phyloP scores from a whole-genome alignment of 1,140 invertebrate species.

The Trichonephila inaurata region DNA sequence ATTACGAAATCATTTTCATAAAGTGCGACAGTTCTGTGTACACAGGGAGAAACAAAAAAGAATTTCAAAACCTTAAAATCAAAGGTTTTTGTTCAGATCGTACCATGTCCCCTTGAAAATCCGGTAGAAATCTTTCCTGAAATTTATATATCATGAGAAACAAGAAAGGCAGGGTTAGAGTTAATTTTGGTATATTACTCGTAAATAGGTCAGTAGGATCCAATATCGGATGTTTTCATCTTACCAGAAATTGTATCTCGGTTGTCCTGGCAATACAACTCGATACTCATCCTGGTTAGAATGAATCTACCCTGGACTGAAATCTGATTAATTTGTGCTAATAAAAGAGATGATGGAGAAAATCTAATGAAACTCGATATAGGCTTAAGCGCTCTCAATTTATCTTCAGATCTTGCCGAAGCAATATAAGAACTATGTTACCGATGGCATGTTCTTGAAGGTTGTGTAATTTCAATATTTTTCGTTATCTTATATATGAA shows the following conservation, averaged over 20 bases:
- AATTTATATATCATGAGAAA: neutral
- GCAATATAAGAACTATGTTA: too few relatives aligned
- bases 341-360: neutral
- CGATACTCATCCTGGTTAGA: neutral
- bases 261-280: neutral
- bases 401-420: too few relatives aligned
- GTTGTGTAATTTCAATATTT: too few relatives aligned
- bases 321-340: neutral
- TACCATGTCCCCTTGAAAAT: neutral
- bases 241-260: conserved; percentile 2
- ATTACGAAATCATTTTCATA: too few relatives aligned
- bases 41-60: too few relatives aligned
- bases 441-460: too few relatives aligned
- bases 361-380: too few relatives aligned
- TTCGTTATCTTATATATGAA: too few relatives aligned
- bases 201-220: conserved; percentile 46
- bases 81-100: too few relatives aligned
- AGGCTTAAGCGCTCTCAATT: too few relatives aligned
- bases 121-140: neutral
- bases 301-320: neutral
- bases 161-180: neutral
- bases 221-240: conserved; percentile 50
- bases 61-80: too few relatives aligned
- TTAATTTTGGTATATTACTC: neutral
- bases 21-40: too few relatives aligned